Conservation (phyloP, 2,113 vertebrate genomes). For the Pterocles orientalis region DNA sequence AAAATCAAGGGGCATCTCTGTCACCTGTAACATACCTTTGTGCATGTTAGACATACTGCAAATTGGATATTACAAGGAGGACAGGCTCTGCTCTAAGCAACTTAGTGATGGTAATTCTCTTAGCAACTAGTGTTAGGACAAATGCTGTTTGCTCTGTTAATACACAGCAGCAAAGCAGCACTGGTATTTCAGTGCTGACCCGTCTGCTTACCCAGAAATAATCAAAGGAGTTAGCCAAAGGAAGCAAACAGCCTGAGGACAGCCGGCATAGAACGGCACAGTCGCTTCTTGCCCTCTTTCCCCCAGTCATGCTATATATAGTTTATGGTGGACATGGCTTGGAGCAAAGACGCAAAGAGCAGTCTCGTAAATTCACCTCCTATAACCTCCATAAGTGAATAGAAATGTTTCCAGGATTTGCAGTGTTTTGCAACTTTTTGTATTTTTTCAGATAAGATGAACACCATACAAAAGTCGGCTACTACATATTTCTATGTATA, state of each 20-base stretch:
- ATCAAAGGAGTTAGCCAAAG: conserved; percentile 3
- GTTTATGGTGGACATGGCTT: not conserved
- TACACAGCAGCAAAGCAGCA: not conserved
- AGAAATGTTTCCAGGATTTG: not conserved
- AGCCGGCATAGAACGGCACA: not conserved
- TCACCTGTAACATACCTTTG: not conserved
- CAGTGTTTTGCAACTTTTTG: not conserved
- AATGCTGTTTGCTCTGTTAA: conserved; percentile 12
- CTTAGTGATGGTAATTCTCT: conserved; percentile 42
- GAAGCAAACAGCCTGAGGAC: not conserved
- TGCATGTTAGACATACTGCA: not conserved
- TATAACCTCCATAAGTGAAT: not conserved
- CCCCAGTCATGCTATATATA: not conserved
- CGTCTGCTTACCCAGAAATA: not conserved
- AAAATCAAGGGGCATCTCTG: not conserved
- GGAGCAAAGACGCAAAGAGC: not conserved
- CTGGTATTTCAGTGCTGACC: conserved; percentile 34
- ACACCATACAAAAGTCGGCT: not conserved
- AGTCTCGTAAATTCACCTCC: not conserved
- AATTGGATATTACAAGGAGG: not conserved
- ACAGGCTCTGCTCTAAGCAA: conserved; percentile 2
- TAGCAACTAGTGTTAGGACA: not conserved
- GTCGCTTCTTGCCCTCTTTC: not conserved
- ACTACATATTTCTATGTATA: not conserved
- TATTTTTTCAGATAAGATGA: not conserved